These are phyloP conservation scores for Melieria omissa DNA, from an alignment of 2,888 invertebrate genomes.

Conservation along the genomic window DNA sequence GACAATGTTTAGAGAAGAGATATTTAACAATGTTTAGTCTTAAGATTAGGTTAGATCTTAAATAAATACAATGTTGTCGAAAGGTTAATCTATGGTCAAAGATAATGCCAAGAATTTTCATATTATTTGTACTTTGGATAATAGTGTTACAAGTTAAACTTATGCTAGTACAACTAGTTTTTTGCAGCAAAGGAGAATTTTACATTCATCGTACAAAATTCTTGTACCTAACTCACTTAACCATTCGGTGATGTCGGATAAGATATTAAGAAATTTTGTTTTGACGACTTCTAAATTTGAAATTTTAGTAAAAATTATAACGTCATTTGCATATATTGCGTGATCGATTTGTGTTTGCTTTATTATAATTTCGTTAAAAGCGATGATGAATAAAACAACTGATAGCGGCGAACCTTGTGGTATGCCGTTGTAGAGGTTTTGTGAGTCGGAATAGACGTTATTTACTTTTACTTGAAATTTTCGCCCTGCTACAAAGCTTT, in stretches of 20 bases:
- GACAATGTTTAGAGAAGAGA: too few relatives aligned
- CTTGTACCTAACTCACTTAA: too few relatives aligned
- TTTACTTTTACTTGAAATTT: slow-evolving; percentile 4
- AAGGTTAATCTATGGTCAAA: too few relatives aligned
- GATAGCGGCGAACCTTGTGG: slow-evolving; percentile 5
- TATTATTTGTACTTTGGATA: rapidly evolving
- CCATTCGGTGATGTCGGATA: too few relatives aligned
- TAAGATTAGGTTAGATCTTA: too few relatives aligned
- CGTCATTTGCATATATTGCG: slow-evolving; percentile 7
- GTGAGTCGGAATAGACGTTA: background rate
- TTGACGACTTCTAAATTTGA: too few relatives aligned
- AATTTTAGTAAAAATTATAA: background rate
- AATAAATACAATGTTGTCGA: too few relatives aligned
- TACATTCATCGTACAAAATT: too few relatives aligned
- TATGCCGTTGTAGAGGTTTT: slow-evolving; percentile 1
- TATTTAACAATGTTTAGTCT: too few relatives aligned
- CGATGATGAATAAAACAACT: slow-evolving; percentile 6
- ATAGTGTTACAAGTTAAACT: rapidly evolving
- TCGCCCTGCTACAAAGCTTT: slow-evolving; percentile 5
- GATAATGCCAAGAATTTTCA: too few relatives aligned
- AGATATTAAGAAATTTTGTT: too few relatives aligned
- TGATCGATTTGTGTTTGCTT: slow-evolving; percentile 1
- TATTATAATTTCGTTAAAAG: slow-evolving; percentile 2
- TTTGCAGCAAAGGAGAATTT: rapidly evolving
- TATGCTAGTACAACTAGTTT: rapidly evolving